Evolutionary conservation across 2,888 invertebrate genomes (phyloP), one percentile per base, ranked within the genome.

Genomic region (Melinopterus prodromus): DNA sequence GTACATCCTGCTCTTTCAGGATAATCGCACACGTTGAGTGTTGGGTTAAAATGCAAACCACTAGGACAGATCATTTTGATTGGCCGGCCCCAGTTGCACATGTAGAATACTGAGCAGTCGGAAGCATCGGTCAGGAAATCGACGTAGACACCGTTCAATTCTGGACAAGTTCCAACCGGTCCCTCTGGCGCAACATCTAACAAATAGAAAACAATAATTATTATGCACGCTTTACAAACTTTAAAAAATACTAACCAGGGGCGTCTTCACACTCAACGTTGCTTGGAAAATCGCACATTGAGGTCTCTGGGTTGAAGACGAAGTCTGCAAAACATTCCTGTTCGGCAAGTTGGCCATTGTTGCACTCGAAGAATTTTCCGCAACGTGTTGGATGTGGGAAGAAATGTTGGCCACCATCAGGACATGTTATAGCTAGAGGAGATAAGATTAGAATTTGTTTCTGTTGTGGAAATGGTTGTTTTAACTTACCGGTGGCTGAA

Each of bases 61-160:
- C 0, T 26, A n/a, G 77, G 74, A 77, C 80, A 80, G 16, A 78
- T 15, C 16, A 79, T 77, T 14, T 71, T 12, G 75, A 79, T 53
- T 15, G 81, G 80, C 26, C 12, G 35, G n/a, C 82, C 83, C 76
- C 79, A 79, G 69, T 79, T 37, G 71, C 83, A 83, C 77, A 77
- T 80, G 26, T 78, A 80, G 69, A 72, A 80, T 69, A 74, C 36
- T 2, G 77, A 16, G 70, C 83, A 83, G 77, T 83, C 79, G 9
- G 70, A 70, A 16, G 77, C 78, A 74, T 82, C 78, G 6, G 80
- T 75, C 38, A 80, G 36, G 37, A 79, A 77, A 9, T 69, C 75
- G 26, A 76, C 80, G n/a, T 76, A 69, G 3, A 15, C 69, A 35
- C 75, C 78, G 75, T 80, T 80, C 69, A 71, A 15, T 16, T 72